Evolutionary conservation across 2,113 vertebrate species (phyloP), one percentile per base, ranked within the genome.

Genomic region (Clarias gariepinus): DNA sequence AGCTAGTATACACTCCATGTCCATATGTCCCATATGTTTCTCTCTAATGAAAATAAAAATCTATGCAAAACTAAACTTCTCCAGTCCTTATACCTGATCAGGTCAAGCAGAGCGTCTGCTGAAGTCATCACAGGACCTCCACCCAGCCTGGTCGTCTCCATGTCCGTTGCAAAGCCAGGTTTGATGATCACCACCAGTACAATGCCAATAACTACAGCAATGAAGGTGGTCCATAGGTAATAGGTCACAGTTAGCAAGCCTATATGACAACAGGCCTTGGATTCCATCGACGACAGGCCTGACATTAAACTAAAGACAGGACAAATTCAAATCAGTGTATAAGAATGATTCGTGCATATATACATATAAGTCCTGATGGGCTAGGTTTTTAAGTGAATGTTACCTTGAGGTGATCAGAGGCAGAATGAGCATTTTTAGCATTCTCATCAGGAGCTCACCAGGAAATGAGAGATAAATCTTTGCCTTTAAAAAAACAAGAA

Each of bases 391-490:
- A 96, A 83, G 96, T 93, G 87, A 96, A 52, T 4, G 3, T 3
- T 47, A 97, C 96, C 97, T 97, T 90, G 97, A 97, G 0, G 96
- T 97, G 91, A 97, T 96, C 86, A 97, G 95, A 36, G 97, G 97
- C 69, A 97, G 94, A 87, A 97, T 97, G 73, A 97, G 94, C 97
- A 97, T 97, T 93, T 97, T 97, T 82, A 97, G 60, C 95, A 97
- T 96, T 92, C 97, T 95, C 96, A 97, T 97, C 90, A 97, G 94
- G 33, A 97, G 95, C 86, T 97, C 97, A 69, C 97, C 96, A 13
- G 97, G 96, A 61, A 97, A 97, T 3, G 96, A 96, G 73, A 97
- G 96, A 82, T 97, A 97, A 80, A 97, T 95, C 90, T 96, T 97
- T 60, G 96, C 96, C 97, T 97, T 28, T 58, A 41, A 12, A 88